Base-by-base conservation (phyloP, 2,113 vertebrate species). In the Bos javanicus region DNA sequence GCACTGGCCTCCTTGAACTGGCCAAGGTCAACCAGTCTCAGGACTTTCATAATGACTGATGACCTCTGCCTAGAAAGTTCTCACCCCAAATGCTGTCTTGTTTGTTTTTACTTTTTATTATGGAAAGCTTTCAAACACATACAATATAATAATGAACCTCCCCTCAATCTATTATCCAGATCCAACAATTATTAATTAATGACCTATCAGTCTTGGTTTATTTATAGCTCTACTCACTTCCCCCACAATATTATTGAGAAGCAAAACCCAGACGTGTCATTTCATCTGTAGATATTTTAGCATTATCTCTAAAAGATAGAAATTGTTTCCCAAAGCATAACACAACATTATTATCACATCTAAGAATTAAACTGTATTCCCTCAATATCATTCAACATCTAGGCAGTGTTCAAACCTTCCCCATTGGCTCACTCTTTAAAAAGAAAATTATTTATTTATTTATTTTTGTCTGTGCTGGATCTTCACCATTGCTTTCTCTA, bases 121-220 rank as follows among this genome's bases (percentile, higher is more conserved):
- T 30, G n/a, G 80, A 82, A 52, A 96, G 39, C n/a, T 56, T 94
- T 82, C 48, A 92, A 76, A 85, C 16, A 80, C 57, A 88, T 12
- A 30, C 25, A 64, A 16, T 56, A 16, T 23, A 84, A 57, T 3
- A 57, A 64, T 19, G 78, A 96, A 15, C 30, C 14, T 43, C 60
- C 2, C 11, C 50, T 78, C 25, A 50, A 5, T 57, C 30, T 11
- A 17, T 54, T 91, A 64, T 6, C 39, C 67, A 19, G 74, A 52
- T 10, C 60, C 46, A 59, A 4, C 10, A 10, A 54, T 39, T 67
- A 88, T 62, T 80, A 26, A 54, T 76, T 62, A n/a, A 15, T 10
- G 13, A 52, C 57, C 26, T 30, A 52, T 81, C 62, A 19, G 30
- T 67, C 64, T 46, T 33, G 54, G 23, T 94, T 80, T 93, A 74